Conservation (phyloP, 2,113 vertebrate genomes). For the Apeltes quadracus region DNA sequence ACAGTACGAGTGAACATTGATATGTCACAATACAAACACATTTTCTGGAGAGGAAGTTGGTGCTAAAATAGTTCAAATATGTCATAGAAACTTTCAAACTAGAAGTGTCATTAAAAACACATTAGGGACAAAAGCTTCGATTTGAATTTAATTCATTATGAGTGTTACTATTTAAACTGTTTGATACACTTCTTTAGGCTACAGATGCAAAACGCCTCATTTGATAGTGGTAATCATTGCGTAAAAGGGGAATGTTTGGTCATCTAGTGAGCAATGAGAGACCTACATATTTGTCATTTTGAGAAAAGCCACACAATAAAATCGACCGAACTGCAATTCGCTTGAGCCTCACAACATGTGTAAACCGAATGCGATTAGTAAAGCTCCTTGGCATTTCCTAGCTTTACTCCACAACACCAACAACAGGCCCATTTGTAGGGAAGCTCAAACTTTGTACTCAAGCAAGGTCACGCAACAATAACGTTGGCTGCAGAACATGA, state of each 20-base stretch:
- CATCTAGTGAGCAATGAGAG: not conserved
- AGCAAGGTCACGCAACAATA: conserved; percentile 19
- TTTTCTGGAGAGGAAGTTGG: not conserved
- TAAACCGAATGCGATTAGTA: not conserved
- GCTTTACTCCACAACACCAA: not conserved
- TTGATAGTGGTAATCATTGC: not conserved
- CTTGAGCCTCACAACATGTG: not conserved
- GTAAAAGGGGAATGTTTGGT: not conserved
- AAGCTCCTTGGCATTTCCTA: not conserved
- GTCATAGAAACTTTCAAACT: not conserved
- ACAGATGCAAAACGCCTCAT: not conserved
- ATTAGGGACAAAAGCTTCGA: not conserved
- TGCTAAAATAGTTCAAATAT: not conserved
- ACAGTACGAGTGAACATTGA: not conserved
- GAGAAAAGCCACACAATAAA: not conserved
- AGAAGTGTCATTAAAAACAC: not conserved
- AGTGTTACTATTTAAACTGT: too few species aligned
- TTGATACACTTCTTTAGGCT: not conserved
- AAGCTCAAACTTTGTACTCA: conserved; percentile 3
- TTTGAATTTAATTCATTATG: not conserved
- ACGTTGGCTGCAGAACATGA: not conserved
- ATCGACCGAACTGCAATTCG: not conserved
- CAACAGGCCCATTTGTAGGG: not conserved
- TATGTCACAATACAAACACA: not conserved
- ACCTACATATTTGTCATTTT: not conserved